These are phyloP conservation scores for Micropoecilia bifurca DNA, from an alignment of 2,797 vertebrate genomes.

Conservation along the genomic window DNA sequence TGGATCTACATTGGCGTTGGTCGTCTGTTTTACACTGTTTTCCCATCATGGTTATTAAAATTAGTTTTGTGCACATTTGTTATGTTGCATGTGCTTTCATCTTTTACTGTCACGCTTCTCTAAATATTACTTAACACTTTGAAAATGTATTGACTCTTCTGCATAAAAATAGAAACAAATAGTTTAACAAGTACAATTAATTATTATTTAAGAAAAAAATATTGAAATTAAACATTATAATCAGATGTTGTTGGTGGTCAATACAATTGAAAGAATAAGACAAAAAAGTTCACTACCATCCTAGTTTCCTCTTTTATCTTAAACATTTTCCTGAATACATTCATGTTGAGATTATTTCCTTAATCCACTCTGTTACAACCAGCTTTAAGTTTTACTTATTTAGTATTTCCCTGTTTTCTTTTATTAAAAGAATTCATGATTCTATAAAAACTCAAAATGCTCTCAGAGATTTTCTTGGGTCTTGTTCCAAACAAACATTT, in stretches of 20 bases:
- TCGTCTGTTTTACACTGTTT: slow-evolving; percentile 58
- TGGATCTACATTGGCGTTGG: slow-evolving; percentile 55
- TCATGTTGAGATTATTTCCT: background rate
- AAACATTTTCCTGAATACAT: background rate
- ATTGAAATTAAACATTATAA: background rate
- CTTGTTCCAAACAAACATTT: background rate
- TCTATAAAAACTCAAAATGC: too few species aligned
- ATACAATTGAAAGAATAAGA: background rate
- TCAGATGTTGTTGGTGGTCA: background rate
- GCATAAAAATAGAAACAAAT: background rate
- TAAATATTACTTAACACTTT: background rate
- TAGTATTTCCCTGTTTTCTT: background rate
- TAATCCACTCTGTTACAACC: background rate
- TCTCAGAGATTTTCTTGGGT: background rate
- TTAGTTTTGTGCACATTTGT: slow-evolving; percentile 8
- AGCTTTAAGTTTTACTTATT: background rate
- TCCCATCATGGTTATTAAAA: slow-evolving; percentile 47
- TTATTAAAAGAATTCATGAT: background rate
- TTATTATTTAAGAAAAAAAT: background rate
- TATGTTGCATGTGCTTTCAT: slow-evolving; percentile 3
- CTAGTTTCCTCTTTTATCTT: background rate
- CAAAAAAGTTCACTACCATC: background rate
- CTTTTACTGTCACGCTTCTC: background rate
- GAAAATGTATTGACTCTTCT: background rate
- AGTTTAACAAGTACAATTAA: background rate